Evolutionary conservation across 2,113 vertebrate genomes (phyloP).

Genomic region (Eptesicus fuscus): DNA sequence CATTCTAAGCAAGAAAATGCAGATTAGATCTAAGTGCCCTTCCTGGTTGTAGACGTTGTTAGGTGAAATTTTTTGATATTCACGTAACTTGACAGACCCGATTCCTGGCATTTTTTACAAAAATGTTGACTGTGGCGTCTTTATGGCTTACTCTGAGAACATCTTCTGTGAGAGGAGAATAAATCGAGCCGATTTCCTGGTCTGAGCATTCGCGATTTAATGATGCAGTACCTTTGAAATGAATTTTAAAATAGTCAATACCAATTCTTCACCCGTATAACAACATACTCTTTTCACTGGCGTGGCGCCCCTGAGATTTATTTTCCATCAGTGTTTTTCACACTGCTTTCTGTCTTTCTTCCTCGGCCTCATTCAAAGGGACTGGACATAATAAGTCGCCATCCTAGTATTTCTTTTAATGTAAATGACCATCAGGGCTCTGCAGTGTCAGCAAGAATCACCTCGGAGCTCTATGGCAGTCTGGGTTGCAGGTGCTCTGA

Average conservation of each 20-base stretch:
- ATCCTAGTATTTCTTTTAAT: neutral
- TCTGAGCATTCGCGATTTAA: neutral
- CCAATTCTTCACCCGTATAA: neutral
- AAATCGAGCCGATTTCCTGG: neutral
- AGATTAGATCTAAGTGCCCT: neutral
- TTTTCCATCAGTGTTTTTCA: neutral
- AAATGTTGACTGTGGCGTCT: neutral
- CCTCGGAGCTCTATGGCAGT: neutral
- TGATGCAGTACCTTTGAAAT: neutral
- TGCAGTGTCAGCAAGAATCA: neutral
- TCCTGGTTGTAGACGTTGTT: neutral
- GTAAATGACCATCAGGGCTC: neutral
- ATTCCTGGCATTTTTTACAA: neutral
- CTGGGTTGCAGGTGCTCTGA: too few relatives aligned
- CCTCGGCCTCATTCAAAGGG: neutral
- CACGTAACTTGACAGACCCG: neutral
- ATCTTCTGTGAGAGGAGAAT: neutral
- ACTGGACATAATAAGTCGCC: neutral
- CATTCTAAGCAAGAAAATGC: neutral
- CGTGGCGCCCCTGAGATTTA: neutral
- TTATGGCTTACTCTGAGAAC: neutral
- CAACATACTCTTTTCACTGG: neutral
- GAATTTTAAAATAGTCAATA: neutral
- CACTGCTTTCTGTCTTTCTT: neutral
- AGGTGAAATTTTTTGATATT: neutral